Evolutionary conservation across 2,113 vertebrate genomes (phyloP).

Genomic region (Tetrax tetrax): DNA sequence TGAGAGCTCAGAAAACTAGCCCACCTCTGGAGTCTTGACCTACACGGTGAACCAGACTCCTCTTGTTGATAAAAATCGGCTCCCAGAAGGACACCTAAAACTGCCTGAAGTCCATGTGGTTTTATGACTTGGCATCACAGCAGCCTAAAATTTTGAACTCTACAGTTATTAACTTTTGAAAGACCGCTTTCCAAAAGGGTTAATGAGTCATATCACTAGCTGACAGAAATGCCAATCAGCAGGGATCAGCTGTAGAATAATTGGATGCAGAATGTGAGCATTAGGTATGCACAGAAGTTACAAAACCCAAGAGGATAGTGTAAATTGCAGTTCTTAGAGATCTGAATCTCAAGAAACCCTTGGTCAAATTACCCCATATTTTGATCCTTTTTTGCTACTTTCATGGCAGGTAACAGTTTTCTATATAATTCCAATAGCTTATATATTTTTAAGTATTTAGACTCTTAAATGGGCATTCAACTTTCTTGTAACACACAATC

Average conservation of each 20-base stretch:
- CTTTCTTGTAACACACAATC: not conserved
- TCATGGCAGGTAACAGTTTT: not conserved
- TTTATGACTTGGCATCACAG: not conserved
- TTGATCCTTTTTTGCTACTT: not conserved
- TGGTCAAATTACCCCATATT: not conserved
- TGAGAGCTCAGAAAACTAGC: not conserved
- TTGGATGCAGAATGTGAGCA: slow-evolving; percentile 41
- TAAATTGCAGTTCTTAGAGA: slow-evolving; percentile 1
- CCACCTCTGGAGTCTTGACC: fast-evolving
- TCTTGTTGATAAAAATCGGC: not conserved
- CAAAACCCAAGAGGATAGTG: not conserved
- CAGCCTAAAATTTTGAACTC: not conserved
- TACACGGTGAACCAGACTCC: not conserved
- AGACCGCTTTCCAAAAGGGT: slow-evolving; percentile 27
- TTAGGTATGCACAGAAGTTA: slow-evolving; percentile 32
- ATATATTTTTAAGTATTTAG: not conserved
- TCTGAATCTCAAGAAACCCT: not conserved
- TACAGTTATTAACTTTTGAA: slow-evolving; percentile 1
- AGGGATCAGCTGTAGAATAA: slow-evolving; percentile 50
- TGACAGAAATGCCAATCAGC: slow-evolving; percentile 22
- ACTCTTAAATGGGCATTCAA: not conserved
- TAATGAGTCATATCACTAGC: slow-evolving; percentile 38
- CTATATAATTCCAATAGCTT: not conserved
- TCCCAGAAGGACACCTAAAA: not conserved
- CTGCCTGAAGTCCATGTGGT: not conserved